Evolutionary conservation across 2,797 vertebrate genomes (phyloP).

Genomic region (Carapus acus): DNA sequence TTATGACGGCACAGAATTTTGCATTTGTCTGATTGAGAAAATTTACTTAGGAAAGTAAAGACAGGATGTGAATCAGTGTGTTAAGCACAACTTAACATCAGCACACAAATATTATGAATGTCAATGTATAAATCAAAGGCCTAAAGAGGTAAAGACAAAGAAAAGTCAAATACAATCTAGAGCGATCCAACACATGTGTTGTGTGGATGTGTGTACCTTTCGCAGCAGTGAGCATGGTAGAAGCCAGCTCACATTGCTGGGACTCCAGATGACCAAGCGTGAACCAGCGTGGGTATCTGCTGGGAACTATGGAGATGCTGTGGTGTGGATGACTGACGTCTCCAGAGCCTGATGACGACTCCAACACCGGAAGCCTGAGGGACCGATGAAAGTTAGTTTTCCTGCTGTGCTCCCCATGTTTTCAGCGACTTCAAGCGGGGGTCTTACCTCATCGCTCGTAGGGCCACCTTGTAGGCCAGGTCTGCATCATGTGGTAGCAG

Average conservation of each 20-base stretch:
- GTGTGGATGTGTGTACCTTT: conserved; percentile 43
- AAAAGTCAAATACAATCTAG: no score
- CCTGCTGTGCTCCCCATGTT: no score
- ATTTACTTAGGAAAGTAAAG: no score
- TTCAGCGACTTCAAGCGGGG: no score
- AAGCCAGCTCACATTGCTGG: conserved; percentile 96
- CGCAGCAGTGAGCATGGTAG: conserved; percentile 97
- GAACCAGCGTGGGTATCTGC: conserved; percentile 95
- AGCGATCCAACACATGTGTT: no score
- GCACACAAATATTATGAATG: no score
- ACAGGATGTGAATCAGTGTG: no score
- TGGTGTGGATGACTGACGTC: conserved; percentile 91
- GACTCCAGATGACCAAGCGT: conserved; percentile 97
- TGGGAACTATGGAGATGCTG: conserved; percentile 92
- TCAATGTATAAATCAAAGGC: no score
- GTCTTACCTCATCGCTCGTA: conserved; percentile 93
- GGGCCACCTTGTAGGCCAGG: conserved; percentile 92
- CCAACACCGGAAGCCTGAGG: conserved; percentile 86
- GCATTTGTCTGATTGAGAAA: no score
- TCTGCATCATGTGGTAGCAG: conserved; percentile 92
- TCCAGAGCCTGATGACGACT: conserved; percentile 83
- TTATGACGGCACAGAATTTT: no score
- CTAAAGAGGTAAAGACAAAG: no score
- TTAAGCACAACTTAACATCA: no score
- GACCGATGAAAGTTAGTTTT: neutral